These are phyloP conservation scores for Cololabis saira DNA, from an alignment of 2,113 vertebrate species.

Conservation along the genomic window DNA sequence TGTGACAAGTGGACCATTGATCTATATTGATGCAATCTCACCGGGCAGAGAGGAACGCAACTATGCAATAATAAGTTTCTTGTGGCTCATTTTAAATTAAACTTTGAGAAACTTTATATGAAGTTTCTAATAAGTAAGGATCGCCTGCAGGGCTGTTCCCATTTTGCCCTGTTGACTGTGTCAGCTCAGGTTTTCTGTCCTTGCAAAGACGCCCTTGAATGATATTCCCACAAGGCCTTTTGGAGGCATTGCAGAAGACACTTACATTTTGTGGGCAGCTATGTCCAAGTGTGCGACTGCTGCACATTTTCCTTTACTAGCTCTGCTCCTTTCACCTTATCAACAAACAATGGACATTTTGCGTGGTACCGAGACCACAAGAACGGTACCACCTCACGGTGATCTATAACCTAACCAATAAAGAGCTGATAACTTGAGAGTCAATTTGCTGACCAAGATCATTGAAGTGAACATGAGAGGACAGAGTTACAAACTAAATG, in stretches of 20 bases:
- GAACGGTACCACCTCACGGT: too few relatives aligned
- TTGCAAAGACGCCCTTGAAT: constrained; percentile 9
- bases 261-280: constrained; percentile 22
- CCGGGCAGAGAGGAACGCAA: constrained; percentile 10
- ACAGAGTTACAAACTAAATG: too few relatives aligned
- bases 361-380: too few relatives aligned
- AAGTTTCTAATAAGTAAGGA: constrained; percentile 35
- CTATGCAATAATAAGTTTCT: constrained; percentile 17
- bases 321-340: not conserved
- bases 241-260: constrained; percentile 8
- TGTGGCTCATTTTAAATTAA: constrained; percentile 25
- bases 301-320: constrained; percentile 4
- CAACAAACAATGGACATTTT: not conserved
- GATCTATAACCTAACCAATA: too few relatives aligned
- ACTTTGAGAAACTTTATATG: constrained; percentile 40
- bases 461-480: too few relatives aligned
- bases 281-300: constrained; percentile 5
- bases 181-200: not conserved
- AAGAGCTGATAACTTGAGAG: too few relatives aligned
- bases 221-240: constrained; percentile 9
- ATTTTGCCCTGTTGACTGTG: constrained; percentile 20
- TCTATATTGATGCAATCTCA: constrained; percentile 46
- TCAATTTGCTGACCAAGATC: too few relatives aligned
- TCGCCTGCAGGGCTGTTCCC: constrained; percentile 12
- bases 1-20: constrained; percentile 47